phyloP scores from a whole-genome alignment of 2,888 invertebrate genomes.

The Craniophora ligustri region DNA sequence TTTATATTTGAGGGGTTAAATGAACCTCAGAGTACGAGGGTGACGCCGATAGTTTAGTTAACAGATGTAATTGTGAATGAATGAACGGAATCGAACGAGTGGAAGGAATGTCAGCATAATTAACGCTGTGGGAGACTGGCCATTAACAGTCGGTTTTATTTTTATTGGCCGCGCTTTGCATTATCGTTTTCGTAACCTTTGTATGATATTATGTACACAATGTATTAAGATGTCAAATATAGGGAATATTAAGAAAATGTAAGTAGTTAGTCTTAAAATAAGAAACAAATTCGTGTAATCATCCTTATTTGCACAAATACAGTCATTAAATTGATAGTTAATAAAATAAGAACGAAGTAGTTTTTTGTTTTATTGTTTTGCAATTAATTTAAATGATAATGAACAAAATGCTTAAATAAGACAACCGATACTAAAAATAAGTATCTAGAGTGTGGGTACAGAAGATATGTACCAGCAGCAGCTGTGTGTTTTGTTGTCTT shows the following conservation, averaged over 20 bases:
- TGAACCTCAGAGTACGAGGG: conserved; percentile 49
- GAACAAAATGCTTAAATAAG: background rate
- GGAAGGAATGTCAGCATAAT: conserved; percentile 72
- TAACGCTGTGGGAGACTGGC: conserved; percentile 64
- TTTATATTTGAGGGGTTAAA: conserved; percentile 57
- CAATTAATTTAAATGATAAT: background rate
- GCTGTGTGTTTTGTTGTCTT: too few relatives aligned
- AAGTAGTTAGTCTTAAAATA: background rate
- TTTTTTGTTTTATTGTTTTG: too few relatives aligned
- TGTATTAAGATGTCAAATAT: background rate
- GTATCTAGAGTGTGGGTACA: too few relatives aligned
- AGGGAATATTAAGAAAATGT: background rate
- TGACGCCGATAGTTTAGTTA: conserved; percentile 59
- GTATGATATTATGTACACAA: background rate
- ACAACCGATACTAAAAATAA: too few relatives aligned
- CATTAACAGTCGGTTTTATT: conserved; percentile 51
- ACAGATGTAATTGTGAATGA: conserved; percentile 82
- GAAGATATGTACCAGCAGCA: too few relatives aligned
- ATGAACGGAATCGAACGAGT: conserved; percentile 66
- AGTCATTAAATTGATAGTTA: conserved; percentile 4
- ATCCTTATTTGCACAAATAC: background rate
- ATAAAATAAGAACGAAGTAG: background rate
- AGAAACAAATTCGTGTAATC: background rate
- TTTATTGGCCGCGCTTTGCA: conserved; percentile 23
- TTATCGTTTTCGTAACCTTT: conserved; percentile 12